Base-by-base conservation (phyloP, 2,113 vertebrate genomes). In the Columba janthina region DNA sequence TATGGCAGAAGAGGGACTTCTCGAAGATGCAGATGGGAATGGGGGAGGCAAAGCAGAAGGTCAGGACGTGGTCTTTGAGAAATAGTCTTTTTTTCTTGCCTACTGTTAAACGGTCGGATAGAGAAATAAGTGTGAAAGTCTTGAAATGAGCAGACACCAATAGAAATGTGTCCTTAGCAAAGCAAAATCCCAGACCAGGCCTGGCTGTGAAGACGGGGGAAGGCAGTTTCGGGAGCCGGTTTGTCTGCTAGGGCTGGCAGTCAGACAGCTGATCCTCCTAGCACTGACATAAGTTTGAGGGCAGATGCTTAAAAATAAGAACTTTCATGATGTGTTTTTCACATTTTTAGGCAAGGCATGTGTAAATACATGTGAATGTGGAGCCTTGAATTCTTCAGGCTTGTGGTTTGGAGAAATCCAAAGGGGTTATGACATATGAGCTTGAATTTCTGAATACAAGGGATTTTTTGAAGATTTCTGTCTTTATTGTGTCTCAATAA, bases 401-500 rank as follows among this genome's bases (percentile, higher is more conserved):
- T 76, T 94, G 93, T 75, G 90, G 94, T 86, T 96, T 95, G 76
- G 79, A 93, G 90, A 88, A 88, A 90, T 92, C 88, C 92, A 73
- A 67, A 75, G 50, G 34, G 29, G 34, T 89, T 89, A 58, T 40
- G 89, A 90, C 76, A 66, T 71, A 76, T 61, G 85, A 92, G 42
- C 81, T 93, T 70, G 38, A 87, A 83, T 94, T 93, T 93, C 83
- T 90, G 90, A 87, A 90, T 90, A 79, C 85, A 92, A 93, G 86
- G 70, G 90, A 86, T 87, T 92, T 94, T 46, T 93, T 84, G 81
- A 86, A 69, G 65, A 92, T 88, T 94, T 84, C 48, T 90, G 1
- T 71, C 85, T 84, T 93, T 85, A 92, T 95, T 97, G 77, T 95
- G 73, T 87, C 80, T 94, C 73, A 89, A 58, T 92, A 92, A 90